phyloP scores from a whole-genome alignment of 2,797 vertebrate genomes.

The Sibirionetta formosa region DNA sequence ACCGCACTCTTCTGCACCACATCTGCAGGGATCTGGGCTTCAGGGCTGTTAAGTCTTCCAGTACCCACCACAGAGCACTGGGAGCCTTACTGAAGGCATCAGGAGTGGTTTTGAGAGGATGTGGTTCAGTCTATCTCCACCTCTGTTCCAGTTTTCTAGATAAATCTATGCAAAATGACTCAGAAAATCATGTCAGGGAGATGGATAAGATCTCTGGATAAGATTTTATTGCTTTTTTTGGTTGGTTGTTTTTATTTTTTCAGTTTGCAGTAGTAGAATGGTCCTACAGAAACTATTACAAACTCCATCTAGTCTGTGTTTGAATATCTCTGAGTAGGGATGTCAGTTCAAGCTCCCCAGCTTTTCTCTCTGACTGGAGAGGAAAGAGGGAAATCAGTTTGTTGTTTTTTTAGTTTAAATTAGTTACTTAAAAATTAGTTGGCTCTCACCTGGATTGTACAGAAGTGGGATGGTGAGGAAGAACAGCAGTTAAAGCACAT shows the following conservation, averaged over 20 bases:
- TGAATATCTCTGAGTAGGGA: background rate
- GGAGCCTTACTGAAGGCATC: background rate
- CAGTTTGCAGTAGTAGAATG: slow-evolving; percentile 15
- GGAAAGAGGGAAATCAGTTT: background rate
- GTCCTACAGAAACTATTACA: background rate
- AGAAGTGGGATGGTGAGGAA: background rate
- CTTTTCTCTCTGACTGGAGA: background rate
- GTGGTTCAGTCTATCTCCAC: background rate
- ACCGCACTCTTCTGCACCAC: background rate
- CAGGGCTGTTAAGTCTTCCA: no score
- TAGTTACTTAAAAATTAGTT: background rate
- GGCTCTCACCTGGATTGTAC: background rate
- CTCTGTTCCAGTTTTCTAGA: background rate
- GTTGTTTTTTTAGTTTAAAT: no score
- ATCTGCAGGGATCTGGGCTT: fast-evolving
- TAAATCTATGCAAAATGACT: slow-evolving; percentile 6
- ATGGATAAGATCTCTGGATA: background rate
- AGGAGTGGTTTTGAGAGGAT: background rate
- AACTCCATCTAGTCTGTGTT: background rate
- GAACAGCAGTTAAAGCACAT: background rate
- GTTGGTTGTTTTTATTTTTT: background rate
- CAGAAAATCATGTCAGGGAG: background rate
- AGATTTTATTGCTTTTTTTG: background rate
- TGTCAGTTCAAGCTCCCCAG: background rate
- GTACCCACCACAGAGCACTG: background rate